These are phyloP conservation scores for Brachyptera risi DNA, from an alignment of 2,888 invertebrate species.

Conservation along the genomic window DNA sequence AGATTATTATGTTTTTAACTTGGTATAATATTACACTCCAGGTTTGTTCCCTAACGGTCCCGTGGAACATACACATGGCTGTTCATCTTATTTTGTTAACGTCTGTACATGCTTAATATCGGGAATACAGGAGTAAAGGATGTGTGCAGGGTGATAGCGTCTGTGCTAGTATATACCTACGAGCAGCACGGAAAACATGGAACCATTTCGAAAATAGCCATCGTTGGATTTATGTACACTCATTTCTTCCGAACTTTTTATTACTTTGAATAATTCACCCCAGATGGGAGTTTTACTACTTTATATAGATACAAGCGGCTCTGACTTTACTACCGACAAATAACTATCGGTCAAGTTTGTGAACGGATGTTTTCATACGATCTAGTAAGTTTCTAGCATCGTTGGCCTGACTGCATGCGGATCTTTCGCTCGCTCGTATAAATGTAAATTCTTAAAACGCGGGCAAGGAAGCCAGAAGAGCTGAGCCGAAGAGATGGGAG, in stretches of 20 bases:
- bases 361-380: constrained; percentile 11
- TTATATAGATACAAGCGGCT: no score
- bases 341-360: no score
- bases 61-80: background rate
- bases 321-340: no score
- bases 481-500: constrained; percentile 19
- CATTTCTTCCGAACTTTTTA: no score
- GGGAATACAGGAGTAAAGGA: constrained; percentile 18
- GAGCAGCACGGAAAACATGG: background rate
- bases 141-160: constrained; percentile 17
- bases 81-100: constrained; percentile 9
- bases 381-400: constrained; percentile 11
- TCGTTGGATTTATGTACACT: no score
- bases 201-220: no score
- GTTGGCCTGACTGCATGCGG: constrained; percentile 25
- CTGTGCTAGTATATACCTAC: constrained; percentile 8
- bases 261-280: no score
- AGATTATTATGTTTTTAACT: no score
- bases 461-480: constrained; percentile 23
- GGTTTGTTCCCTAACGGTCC: background rate
- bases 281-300: no score
- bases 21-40: background rate
- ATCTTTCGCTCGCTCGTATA: constrained; percentile 27
- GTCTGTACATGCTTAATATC: constrained; percentile 14
- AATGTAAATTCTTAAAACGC: constrained; percentile 29